phyloP scores from a whole-genome alignment of 2,797 vertebrate genomes.

The Myotis myotis region DNA sequence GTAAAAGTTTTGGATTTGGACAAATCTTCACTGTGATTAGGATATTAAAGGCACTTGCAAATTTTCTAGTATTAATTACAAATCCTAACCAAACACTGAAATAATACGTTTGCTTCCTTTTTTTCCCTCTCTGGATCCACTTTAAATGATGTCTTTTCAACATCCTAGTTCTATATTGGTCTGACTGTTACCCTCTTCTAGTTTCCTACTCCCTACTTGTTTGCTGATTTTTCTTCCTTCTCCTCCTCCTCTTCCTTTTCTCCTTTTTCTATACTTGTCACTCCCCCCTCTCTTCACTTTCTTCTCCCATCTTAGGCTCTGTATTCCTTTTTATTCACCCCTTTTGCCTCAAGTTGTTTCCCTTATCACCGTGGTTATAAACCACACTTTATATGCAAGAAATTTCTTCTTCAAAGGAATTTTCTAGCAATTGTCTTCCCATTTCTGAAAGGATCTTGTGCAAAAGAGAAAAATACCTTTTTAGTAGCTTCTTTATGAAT shows the following conservation, averaged over 20 bases:
- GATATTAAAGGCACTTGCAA: background rate
- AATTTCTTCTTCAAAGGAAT: background rate
- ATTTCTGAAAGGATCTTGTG: background rate
- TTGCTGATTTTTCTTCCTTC: background rate
- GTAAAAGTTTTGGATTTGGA: background rate
- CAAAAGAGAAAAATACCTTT: background rate
- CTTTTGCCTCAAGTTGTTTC: background rate
- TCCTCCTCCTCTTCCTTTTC: background rate
- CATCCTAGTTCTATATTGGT: background rate
- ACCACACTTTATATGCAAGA: background rate
- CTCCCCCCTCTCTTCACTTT: background rate
- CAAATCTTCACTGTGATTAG: background rate
- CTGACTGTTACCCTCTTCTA: background rate
- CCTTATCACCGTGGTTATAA: background rate
- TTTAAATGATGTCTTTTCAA: background rate
- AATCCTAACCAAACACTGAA: background rate
- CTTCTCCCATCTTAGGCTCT: background rate
- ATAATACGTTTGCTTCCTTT: background rate
- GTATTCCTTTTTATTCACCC: background rate
- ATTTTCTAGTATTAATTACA: background rate
- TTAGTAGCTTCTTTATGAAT: background rate
- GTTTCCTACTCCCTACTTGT: background rate
- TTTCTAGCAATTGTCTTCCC: background rate
- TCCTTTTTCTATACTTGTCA: background rate
- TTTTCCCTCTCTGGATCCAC: background rate